Percentiles rank a stretch among this genome's conserved stretches.
phyloP scores from a whole-genome alignment of 2,888 invertebrate species.

The Endomychus coccineus region DNA sequence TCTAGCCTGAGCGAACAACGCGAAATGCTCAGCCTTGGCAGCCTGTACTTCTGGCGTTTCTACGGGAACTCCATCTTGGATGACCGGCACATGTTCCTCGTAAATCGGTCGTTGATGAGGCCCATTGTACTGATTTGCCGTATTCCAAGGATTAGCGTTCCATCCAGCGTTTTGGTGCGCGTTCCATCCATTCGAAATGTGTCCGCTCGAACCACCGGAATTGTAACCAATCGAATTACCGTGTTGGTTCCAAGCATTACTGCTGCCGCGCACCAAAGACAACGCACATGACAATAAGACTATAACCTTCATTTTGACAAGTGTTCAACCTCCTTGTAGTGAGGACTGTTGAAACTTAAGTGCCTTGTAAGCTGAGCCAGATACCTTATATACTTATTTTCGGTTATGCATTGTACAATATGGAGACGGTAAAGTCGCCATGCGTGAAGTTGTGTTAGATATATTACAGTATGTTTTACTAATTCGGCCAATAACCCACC shows the following conservation, averaged over 20 bases:
- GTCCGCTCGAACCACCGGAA: conserved; percentile 2
- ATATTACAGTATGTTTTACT: too few species aligned
- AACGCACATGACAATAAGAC: too few species aligned
- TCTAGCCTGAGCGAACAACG: conserved; percentile 16
- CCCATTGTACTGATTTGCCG: too few species aligned
- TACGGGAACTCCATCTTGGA: conserved; percentile 21
- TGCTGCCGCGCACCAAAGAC: too few species aligned
- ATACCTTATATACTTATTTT: conserved; percentile 10
- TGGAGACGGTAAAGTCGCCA: too few species aligned
- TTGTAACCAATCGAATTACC: too few species aligned
- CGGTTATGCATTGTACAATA: too few species aligned
- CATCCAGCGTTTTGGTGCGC: too few species aligned
- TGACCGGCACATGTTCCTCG: conserved; percentile 17
- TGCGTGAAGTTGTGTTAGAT: too few species aligned
- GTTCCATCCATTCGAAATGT: conserved; percentile 4
- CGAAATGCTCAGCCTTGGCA: conserved; percentile 20
- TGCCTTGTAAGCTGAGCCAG: neutral
- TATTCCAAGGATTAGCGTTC: neutral
- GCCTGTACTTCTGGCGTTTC: conserved; percentile 23
- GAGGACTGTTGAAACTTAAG: conserved; percentile 15
- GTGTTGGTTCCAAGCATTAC: too few species aligned
- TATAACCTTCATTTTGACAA: conserved; percentile 12
- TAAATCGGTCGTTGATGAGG: conserved; percentile 2
- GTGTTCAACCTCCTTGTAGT: conserved; percentile 13
- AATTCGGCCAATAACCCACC: too few species aligned